Evolutionary conservation across 2,797 vertebrate species (phyloP), one percentile per base, ranked within the genome.

Genomic region (Molossus molossus): DNA sequence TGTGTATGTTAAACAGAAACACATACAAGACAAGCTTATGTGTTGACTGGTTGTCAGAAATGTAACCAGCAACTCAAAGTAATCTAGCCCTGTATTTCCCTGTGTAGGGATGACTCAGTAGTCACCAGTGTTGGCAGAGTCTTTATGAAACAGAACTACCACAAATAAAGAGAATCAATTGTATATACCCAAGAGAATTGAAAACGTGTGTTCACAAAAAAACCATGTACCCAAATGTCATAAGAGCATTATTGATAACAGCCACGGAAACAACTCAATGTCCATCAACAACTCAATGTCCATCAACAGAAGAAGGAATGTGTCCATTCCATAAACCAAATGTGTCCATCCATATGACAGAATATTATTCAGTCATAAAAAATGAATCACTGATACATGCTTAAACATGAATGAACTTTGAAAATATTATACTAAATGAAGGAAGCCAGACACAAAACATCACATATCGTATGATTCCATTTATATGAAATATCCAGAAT

Each of bases 261-360:
- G 72, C 70, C 48, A 37, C 40, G 82, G 58, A 33, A 64, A 45
- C 23, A 70, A 58, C 10, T 37, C 73, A 50, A 70, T n/a, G 21
- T 27, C 57, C 55, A 12, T 15, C 20, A 79, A 55, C 29, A 8
- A 33, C n/a, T n/a, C 29, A 18, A 9, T 33, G 29, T 67, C 64
- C 64, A 33, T 67, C 64, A 18, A 67, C 2, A 45, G 40, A 45
- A 45, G 40, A 45, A 45, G 4, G 40, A 6, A 45, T 33, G 33
- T 33, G 33, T 33, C 33, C 33, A 33, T 33, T 33, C 33, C 33
- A 33, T 45, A 45, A 45, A 45, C 1, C 40, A 45, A 65, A 65
- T 37, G 11, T 20, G 10, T 9, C 0, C 7, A 10, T 14, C 25
- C n/a, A 21, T 13, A 33, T 6, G 9, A 15, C 0, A 4, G 25